Evolutionary conservation across 1,140 invertebrate species (phyloP).

Genomic region (Drosophila murphyi): DNA sequence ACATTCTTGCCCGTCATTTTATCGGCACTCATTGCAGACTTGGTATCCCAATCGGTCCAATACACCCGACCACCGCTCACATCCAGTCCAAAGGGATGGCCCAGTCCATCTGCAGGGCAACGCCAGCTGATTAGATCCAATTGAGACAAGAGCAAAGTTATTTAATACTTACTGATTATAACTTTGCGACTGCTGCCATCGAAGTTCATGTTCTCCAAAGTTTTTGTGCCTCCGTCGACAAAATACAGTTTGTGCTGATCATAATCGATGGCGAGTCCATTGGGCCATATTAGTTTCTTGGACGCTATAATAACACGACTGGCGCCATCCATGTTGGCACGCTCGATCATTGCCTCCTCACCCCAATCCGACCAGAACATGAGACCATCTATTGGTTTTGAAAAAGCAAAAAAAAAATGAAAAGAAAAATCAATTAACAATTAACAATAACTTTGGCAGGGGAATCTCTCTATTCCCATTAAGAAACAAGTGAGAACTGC

Average conservation of each 20-base stretch:
- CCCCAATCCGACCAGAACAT: conserved; percentile 98
- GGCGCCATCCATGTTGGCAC: conserved; percentile 94
- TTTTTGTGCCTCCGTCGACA: conserved; percentile 92
- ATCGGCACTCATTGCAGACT: conserved; percentile 90
- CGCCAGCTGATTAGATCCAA: not conserved
- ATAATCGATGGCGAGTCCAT: conserved; percentile 92
- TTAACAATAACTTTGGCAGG: no score
- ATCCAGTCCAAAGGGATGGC: conserved; percentile 94
- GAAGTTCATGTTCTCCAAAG: conserved; percentile 92
- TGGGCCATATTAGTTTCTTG: conserved; percentile 91
- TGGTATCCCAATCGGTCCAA: conserved; percentile 94
- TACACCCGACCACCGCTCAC: conserved; percentile 93
- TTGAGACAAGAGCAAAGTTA: not conserved
- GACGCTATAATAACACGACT: conserved; percentile 88
- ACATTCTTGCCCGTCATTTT: conserved; percentile 89
- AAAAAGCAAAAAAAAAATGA: no score
- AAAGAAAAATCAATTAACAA: not conserved
- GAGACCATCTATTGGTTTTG: conserved; percentile 86
- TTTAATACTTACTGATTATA: conserved; percentile 86
- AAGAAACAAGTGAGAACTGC: no score
- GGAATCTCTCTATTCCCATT: no score
- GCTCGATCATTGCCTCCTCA: conserved; percentile 91
- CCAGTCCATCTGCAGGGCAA: conserved; percentile 85
- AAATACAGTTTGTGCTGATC: conserved; percentile 90
- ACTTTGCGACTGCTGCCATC: conserved; percentile 91